phyloP scores from a whole-genome alignment of 1,140 invertebrate species.

The Whitmania pigra region DNA sequence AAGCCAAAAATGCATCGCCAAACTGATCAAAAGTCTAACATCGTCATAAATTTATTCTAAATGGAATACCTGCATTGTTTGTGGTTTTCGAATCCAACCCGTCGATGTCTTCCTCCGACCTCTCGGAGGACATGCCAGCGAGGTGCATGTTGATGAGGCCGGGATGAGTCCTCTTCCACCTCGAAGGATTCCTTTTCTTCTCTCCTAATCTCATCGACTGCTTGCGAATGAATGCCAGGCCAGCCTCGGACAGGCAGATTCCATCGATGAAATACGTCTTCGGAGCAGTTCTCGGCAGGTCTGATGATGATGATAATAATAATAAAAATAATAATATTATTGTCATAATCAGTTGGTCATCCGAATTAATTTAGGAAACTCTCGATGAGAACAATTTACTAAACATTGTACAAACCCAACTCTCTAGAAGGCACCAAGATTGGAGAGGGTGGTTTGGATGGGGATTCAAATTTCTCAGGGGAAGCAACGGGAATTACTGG shows the following conservation, averaged over 20 bases:
- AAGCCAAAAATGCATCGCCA: too few relatives aligned
- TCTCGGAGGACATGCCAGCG: slow-evolving; percentile 10
- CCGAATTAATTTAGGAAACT: background rate
- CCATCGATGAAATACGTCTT: slow-evolving; percentile 69
- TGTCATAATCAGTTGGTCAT: too few relatives aligned
- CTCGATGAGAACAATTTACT: background rate
- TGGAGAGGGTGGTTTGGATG: slow-evolving; percentile 32
- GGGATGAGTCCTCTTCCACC: slow-evolving; percentile 11
- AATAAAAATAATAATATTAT: too few relatives aligned
- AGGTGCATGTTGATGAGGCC: slow-evolving; percentile 12
- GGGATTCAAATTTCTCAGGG: slow-evolving; percentile 2
- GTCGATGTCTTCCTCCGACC: slow-evolving; percentile 15
- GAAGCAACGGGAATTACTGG: slow-evolving; percentile 28
- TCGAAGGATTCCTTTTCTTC: slow-evolving; percentile 24
- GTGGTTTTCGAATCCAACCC: background rate
- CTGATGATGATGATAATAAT: too few relatives aligned
- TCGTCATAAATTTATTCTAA: too few relatives aligned
- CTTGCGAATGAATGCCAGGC: slow-evolving; percentile 63
- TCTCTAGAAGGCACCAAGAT: slow-evolving; percentile 29
- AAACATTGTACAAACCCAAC: slow-evolving; percentile 31
- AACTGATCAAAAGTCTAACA: too few relatives aligned
- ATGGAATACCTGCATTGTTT: too few relatives aligned
- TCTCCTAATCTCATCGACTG: slow-evolving; percentile 51
- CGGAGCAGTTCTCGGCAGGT: slow-evolving; percentile 35
- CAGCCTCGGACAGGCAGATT: slow-evolving; percentile 64